These are phyloP conservation scores for Schizothorax lantsangensis DNA, from an alignment of 2,797 vertebrate species.

Conservation along the genomic window DNA sequence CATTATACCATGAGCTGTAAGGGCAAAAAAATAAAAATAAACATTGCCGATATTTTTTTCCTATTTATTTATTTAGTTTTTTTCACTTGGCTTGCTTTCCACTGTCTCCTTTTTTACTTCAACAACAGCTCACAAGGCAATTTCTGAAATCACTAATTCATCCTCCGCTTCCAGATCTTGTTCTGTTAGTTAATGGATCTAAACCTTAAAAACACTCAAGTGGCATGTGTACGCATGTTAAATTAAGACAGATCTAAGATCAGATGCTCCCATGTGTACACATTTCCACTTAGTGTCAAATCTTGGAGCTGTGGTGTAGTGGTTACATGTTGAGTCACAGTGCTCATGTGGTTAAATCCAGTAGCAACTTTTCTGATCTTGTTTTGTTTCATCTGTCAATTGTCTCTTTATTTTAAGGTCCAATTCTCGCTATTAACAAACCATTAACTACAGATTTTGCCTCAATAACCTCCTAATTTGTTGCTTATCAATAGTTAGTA, in stretches of 20 bases:
- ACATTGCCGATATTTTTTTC: constrained; percentile 63
- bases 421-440: too few relatives aligned
- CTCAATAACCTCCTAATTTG: too few relatives aligned
- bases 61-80: too few relatives aligned
- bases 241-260: background rate
- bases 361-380: background rate
- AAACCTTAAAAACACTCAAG: background rate
- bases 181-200: background rate
- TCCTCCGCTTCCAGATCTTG: constrained; percentile 15
- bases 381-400: background rate
- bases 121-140: background rate
- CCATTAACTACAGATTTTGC: too few relatives aligned
- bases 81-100: constrained; percentile 19
- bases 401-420: background rate
- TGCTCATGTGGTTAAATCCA: background rate
- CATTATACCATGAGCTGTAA: constrained; percentile 72
- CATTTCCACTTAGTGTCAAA: background rate
- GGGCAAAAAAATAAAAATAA: constrained; percentile 69
- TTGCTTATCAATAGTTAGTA: too few relatives aligned
- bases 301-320: background rate
- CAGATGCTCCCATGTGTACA: background rate
- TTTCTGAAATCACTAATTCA: constrained; percentile 18
- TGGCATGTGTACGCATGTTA: background rate
- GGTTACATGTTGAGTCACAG: background rate
- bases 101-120: constrained; percentile 5